These are phyloP conservation scores for Luperina testacea DNA, from an alignment of 2,888 invertebrate species.

Conservation along the genomic window DNA sequence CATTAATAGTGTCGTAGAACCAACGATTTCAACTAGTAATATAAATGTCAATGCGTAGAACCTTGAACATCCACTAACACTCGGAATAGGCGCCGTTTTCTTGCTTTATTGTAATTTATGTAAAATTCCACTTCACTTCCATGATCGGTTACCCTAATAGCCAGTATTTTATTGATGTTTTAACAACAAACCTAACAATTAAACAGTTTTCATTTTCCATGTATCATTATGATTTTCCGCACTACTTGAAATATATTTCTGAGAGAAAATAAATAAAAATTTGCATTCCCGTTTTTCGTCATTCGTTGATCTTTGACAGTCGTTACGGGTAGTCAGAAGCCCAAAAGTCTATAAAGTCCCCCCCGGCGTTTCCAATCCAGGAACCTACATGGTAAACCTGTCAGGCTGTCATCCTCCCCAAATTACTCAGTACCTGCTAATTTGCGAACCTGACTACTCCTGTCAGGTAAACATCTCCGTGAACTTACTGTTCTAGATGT, in stretches of 20 bases:
- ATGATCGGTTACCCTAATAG: neutral
- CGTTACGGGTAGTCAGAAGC: too few species aligned
- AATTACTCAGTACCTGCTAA: neutral
- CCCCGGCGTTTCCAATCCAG: neutral
- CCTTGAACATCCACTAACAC: neutral
- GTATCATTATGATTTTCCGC: neutral
- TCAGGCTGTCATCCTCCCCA: neutral
- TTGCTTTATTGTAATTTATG: neutral
- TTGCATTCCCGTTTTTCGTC: too few species aligned
- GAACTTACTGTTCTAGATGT: too few species aligned
- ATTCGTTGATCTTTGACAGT: too few species aligned
- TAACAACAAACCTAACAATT: neutral
- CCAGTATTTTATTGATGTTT: conserved; percentile 2
- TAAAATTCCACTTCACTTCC: neutral
- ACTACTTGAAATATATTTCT: neutral
- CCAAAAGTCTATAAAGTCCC: too few species aligned
- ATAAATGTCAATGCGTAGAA: neutral
- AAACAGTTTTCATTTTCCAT: neutral
- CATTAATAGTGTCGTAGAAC: neutral
- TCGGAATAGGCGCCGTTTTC: neutral
- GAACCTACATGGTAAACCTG: neutral
- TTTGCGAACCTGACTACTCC: neutral
- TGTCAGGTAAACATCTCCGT: too few species aligned
- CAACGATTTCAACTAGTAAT: too few species aligned
- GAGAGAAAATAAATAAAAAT: too few species aligned